A percentile compares a stretch with the other conserved stretches of the same genome.
Conservation (phyloP, 2,113 vertebrate species). For the Laterallus jamaicensis region DNA sequence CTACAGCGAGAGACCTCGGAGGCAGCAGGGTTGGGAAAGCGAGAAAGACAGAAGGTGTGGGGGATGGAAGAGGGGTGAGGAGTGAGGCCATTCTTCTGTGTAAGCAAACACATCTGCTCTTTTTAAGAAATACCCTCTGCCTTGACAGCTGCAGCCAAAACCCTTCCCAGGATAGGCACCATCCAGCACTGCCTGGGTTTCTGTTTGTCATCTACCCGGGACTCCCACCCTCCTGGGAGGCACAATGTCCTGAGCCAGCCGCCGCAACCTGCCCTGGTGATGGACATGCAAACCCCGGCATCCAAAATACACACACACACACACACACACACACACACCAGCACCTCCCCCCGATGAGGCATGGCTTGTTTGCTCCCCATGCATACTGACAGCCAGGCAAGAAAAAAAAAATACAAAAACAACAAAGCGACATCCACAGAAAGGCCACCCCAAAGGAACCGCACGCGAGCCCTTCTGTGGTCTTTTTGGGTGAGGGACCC, state of each 20-base stretch:
- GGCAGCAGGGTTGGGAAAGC: neutral
- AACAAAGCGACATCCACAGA: neutral
- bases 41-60: neutral
- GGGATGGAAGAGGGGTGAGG: neutral
- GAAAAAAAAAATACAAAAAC: neutral
- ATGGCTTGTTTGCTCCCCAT: neutral
- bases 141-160: neutral
- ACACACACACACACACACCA: neutral
- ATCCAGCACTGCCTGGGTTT: neutral
- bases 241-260: neutral
- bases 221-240: neutral
- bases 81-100: neutral
- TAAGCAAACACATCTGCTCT: neutral
- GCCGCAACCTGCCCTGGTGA: neutral
- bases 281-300: neutral
- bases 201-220: neutral
- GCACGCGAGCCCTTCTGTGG: neutral
- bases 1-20: neutral
- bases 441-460: slow-evolving; percentile 9
- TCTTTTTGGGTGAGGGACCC: slow-evolving; percentile 30
- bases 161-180: neutral
- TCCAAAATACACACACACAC: neutral
- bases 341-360: neutral
- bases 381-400: neutral
- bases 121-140: neutral